Conservation (phyloP, 2,113 vertebrate genomes). For the Spermophilus dauricus region DNA sequence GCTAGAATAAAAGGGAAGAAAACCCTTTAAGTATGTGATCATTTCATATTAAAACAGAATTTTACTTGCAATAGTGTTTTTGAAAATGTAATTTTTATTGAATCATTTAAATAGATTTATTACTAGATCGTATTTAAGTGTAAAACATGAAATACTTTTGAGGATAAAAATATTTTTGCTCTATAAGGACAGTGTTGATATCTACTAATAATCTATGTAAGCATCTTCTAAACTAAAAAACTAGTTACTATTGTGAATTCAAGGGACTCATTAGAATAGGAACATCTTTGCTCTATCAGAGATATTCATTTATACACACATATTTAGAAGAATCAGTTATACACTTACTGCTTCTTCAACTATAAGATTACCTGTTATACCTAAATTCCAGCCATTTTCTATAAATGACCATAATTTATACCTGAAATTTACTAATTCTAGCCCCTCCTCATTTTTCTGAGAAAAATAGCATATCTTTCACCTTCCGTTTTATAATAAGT, state of each 20-base stretch:
- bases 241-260: neutral
- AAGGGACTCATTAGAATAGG: slow-evolving; percentile 32
- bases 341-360: slow-evolving; percentile 12
- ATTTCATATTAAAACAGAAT: neutral
- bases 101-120: neutral
- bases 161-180: slow-evolving; percentile 17
- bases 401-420: slow-evolving; percentile 39
- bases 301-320: slow-evolving; percentile 18
- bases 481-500: neutral
- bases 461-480: neutral
- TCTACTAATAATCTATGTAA: slow-evolving; percentile 36
- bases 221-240: slow-evolving; percentile 57
- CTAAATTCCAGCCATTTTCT: neutral
- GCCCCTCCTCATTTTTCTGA: neutral
- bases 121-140: slow-evolving; percentile 41
- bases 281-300: neutral
- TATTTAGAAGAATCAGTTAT: neutral
- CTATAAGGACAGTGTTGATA: neutral
- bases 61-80: slow-evolving; percentile 42
- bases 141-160: slow-evolving; percentile 47
- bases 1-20: neutral
- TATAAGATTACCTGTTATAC: neutral
- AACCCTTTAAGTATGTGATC: neutral
- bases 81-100: slow-evolving; percentile 2
- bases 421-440: slow-evolving; percentile 38